Base-by-base conservation (phyloP, 2,797 vertebrate species). In the Distichodus sexfasciatus region DNA sequence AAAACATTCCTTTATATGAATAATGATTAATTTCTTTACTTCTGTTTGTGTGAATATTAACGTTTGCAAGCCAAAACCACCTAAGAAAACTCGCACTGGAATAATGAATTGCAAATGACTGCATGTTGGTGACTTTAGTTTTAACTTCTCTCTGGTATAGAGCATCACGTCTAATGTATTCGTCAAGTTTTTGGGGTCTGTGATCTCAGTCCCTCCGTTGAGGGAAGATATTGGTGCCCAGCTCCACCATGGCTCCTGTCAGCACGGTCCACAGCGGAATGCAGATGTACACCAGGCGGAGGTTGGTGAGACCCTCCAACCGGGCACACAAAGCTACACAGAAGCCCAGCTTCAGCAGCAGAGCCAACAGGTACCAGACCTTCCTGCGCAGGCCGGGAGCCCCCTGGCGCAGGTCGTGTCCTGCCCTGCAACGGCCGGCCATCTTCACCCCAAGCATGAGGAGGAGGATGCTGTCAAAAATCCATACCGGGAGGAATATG, bases 401-500 rank as follows among this genome's bases (percentile, higher is more conserved):
- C 70, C 93, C 95, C 0, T 96, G 94, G 58, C 94, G 92, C 0
- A 93, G 93, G 81, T 98, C 95, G 1, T 93, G 93, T 15, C 94
- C 96, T 0, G 94, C 93, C 74, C 96, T 96, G 86, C 96, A 98
- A 0, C 93, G 92, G 0, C 95, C 94, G 0, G 92, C 94, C 94
- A 98, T 95, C 83, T 97, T 96, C 33, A 98, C 94, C 72, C 91
- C 92, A 8, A 97, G 85, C 94, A 98, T 95, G 57, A 98, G 93
- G 1, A 98, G 87, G 48, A 98, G 94, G 68, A 96, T 94, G 29
- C 94, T 93, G 10, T 98, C 96, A 12, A 98, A 96, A 79, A 98
- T 92, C 97, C 97, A 99, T 64, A 98, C 90, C 0, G 95, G 97
- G 72, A 96, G 93, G 67, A 98, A 98, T 83, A 98, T 94, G 73